A percentile compares a stretch with the other conserved stretches of the same genome.
Evolutionary conservation across 2,797 vertebrate species (phyloP).

Genomic region (Scolopax bukidnonensis): DNA sequence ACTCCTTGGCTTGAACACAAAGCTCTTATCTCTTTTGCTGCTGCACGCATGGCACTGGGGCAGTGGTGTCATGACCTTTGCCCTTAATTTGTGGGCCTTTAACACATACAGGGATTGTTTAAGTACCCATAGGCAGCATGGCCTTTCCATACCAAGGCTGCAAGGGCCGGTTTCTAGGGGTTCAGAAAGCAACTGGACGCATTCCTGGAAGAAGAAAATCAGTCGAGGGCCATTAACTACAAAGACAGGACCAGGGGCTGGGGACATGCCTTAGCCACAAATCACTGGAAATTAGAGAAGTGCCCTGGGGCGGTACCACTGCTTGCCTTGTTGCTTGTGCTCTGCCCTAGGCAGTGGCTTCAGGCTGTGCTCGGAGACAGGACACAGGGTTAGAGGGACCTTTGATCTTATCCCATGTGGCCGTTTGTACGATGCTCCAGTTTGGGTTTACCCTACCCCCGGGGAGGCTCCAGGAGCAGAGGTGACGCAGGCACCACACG

Average conservation of each 20-base stretch:
- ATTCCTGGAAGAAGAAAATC: slow-evolving; percentile 43
- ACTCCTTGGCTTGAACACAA: slow-evolving; percentile 26
- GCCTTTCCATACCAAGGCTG: slow-evolving; percentile 4
- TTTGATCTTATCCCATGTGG: background rate
- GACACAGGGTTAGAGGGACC: background rate
- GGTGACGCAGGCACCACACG: accelerated
- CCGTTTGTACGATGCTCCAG: background rate
- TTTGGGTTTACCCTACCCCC: background rate
- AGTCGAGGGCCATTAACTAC: slow-evolving; percentile 36
- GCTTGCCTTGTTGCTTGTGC: background rate
- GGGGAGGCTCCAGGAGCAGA: background rate
- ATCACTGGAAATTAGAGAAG: background rate
- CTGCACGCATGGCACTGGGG: background rate
- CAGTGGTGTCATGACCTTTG: slow-evolving; percentile 17
- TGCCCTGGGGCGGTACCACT: background rate
- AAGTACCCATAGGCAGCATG: background rate
- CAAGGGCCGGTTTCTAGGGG: background rate
- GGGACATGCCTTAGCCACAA: slow-evolving; percentile 14
- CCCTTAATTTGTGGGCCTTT: slow-evolving; percentile 16
- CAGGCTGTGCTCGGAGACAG: background rate
- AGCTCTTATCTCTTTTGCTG: slow-evolving; percentile 2
- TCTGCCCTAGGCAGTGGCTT: background rate
- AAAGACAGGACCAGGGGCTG: slow-evolving; percentile 25
- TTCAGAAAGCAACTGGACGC: background rate
- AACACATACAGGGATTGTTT: slow-evolving; percentile 56